These are phyloP conservation scores for Amphimedon queenslandica DNA, from an alignment of 37 sponge, comb jelly and placozoan species.

Conservation along the genomic window DNA sequence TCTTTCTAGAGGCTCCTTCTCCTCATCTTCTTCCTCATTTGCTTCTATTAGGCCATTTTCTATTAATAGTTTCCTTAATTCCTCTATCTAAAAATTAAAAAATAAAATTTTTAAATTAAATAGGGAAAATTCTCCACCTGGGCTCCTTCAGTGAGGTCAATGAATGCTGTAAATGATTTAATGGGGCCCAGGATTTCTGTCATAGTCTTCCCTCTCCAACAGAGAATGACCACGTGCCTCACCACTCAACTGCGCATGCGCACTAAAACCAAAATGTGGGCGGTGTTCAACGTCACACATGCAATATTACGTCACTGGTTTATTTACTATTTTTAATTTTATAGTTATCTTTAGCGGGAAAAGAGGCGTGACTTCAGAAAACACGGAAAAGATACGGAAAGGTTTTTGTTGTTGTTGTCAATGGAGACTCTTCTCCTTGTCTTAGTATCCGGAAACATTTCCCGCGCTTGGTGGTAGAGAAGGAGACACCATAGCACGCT, in stretches of 20 bases:
- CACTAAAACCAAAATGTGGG: constrained; percentile 2
- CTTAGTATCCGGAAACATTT: background rate
- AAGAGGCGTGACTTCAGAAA: no score
- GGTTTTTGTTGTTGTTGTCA: no score
- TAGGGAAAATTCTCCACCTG: constrained; percentile 22
- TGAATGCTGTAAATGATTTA: constrained; percentile 50
- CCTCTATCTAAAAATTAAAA: background rate
- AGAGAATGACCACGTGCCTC: background rate
- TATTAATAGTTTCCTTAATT: constrained; percentile 40
- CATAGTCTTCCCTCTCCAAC: background rate
- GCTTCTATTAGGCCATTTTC: constrained; percentile 38
- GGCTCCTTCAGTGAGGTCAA: constrained; percentile 50
- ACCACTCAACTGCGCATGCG: background rate
- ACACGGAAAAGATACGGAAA: no score
- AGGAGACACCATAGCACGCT: no score
- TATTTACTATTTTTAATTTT: no score
- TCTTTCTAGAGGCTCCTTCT: constrained; percentile 14
- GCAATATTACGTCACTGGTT: no score
- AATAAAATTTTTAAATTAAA: background rate
- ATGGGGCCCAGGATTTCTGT: constrained; percentile 1
- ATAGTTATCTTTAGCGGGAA: no score
- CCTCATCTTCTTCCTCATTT: constrained; percentile 9
- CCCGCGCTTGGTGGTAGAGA: background rate
- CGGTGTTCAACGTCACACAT: no score
- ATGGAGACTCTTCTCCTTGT: no score